These are phyloP conservation scores for Squalus acanthias DNA, from an alignment of 2,797 vertebrate genomes.

Conservation along the genomic window DNA sequence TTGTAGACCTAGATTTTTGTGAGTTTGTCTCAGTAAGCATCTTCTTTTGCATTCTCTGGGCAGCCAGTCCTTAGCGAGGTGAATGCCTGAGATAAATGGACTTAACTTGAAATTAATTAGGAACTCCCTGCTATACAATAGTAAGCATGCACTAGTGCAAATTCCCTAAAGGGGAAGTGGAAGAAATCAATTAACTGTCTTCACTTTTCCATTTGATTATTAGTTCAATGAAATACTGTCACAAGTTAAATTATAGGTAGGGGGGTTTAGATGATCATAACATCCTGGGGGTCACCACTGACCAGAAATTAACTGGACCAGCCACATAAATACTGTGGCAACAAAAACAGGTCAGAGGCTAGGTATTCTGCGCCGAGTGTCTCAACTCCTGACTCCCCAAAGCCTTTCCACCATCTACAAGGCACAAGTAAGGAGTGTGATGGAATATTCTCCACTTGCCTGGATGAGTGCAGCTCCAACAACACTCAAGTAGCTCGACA, in stretches of 20 bases:
- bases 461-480: too few species aligned
- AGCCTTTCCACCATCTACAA: too few species aligned
- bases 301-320: too few species aligned
- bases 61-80: not conserved
- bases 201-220: not conserved
- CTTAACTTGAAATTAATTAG: not conserved
- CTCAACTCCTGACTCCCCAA: too few species aligned
- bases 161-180: not conserved
- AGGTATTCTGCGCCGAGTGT: too few species aligned
- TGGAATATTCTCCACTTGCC: too few species aligned
- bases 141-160: not conserved
- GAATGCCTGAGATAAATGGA: not conserved
- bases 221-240: not conserved
- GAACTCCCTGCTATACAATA: not conserved
- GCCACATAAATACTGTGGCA: too few species aligned
- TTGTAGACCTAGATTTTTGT: not conserved
- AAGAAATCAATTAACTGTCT: not conserved
- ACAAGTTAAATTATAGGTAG: not conserved
- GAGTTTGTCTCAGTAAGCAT: not conserved
- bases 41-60: not conserved
- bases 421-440: too few species aligned
- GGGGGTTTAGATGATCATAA: not conserved
- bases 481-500: too few species aligned
- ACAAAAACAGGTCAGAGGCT: too few species aligned
- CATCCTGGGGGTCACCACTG: too few species aligned